A percentile compares a stretch with the other conserved stretches of the same genome.
Evolutionary conservation across 1,140 invertebrate genomes (phyloP).

Genomic region (Bombus picipes): DNA sequence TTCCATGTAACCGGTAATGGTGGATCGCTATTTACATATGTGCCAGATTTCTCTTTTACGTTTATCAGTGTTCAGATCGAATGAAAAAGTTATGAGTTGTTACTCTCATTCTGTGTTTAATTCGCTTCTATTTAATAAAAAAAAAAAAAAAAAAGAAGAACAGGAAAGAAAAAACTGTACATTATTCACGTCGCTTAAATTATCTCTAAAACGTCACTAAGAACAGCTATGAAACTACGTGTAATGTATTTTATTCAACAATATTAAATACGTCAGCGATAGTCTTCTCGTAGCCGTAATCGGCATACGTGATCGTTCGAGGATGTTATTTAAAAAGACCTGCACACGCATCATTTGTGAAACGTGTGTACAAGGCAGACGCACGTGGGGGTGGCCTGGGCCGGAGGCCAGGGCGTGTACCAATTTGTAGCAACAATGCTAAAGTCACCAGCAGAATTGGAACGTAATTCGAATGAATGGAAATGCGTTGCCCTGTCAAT

Average conservation of each 20-base stretch:
- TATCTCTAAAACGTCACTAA: background rate
- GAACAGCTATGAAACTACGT: background rate
- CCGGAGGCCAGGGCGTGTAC: slow-evolving; percentile 79
- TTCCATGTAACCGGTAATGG: background rate
- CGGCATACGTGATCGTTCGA: slow-evolving; percentile 29
- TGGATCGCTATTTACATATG: background rate
- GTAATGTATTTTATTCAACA: background rate
- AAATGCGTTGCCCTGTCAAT: slow-evolving; percentile 82
- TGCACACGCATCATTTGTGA: slow-evolving; percentile 50
- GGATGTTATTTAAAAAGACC: slow-evolving; percentile 58
- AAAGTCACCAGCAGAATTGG: slow-evolving; percentile 82
- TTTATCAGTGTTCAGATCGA: background rate
- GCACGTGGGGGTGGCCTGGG: slow-evolving; percentile 45
- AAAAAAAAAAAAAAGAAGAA: background rate
- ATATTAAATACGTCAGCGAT: slow-evolving; percentile 8
- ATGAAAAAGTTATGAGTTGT: background rate
- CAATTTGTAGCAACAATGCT: slow-evolving; percentile 82
- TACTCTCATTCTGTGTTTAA: too few species aligned
- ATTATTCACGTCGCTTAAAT: background rate
- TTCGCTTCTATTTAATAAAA: background rate
- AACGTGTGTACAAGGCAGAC: slow-evolving; percentile 26
- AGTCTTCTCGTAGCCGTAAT: background rate
- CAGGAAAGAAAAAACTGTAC: too few species aligned
- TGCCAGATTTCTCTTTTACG: background rate
- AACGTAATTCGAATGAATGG: slow-evolving; percentile 82